A percentile compares a stretch with the other conserved stretches of the same genome.
Conservation (phyloP, 1,140 invertebrate genomes). For the Chironomus tepperi region DNA sequence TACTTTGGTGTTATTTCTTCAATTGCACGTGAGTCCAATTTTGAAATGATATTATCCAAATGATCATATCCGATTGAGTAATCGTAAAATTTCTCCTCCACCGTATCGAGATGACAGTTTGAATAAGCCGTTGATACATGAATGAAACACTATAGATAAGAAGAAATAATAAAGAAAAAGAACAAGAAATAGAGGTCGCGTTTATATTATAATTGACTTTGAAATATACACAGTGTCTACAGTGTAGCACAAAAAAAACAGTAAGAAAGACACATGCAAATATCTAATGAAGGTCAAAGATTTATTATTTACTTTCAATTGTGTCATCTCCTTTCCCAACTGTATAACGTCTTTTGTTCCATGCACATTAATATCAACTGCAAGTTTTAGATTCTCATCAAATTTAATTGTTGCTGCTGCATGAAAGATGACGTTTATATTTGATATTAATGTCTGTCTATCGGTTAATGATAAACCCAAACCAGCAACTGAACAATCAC, state of each 20-base stretch:
- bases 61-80: constrained; percentile 54
- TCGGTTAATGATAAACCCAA: constrained; percentile 41
- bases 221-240: too few species aligned
- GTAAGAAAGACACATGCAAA: background rate
- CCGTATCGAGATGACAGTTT: constrained; percentile 48
- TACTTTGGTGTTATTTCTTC: constrained; percentile 46
- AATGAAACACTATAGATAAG: constrained; percentile 49
- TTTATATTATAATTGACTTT: too few species aligned
- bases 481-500: constrained; percentile 50
- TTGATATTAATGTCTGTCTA: constrained; percentile 40
- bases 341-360: constrained; percentile 52
- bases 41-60: constrained; percentile 44
- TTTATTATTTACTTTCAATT: constrained; percentile 47
- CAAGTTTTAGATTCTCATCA: constrained; percentile 56
- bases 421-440: constrained; percentile 63
- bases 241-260: background rate
- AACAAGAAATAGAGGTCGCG: too few species aligned
- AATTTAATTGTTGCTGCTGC: constrained; percentile 61
- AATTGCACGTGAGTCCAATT: constrained; percentile 45
- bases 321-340: constrained; percentile 54
- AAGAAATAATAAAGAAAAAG: constrained; percentile 26
- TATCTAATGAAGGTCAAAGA: too few species aligned
- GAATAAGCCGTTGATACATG: constrained; percentile 64
- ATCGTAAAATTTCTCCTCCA: constrained; percentile 60
- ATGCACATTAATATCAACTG: constrained; percentile 58